Evolutionary conservation across 2,797 vertebrate genomes (phyloP), one percentile per base, ranked within the genome.

Genomic region (Fundulus diaphanus): DNA sequence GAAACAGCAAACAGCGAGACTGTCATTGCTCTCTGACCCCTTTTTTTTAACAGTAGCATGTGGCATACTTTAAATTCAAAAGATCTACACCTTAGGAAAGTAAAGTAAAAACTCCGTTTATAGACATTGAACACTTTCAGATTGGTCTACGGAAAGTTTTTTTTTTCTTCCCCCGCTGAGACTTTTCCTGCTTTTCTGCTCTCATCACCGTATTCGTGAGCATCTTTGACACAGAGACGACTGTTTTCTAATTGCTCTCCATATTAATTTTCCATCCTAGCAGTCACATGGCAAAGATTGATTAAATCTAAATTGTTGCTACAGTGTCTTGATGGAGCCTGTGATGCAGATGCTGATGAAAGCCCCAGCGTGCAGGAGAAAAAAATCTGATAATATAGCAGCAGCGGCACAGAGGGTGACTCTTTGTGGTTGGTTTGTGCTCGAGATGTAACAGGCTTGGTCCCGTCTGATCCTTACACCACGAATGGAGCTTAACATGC

Each of bases 281-380:
- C 90, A 92, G 92, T 91, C 92, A 85, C 90, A 88, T 89, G 90
- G 90, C 89, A 92, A 92, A 93, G 89, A 90, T 83, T 92, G 92
- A 93, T 93, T 92, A 89, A 89, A 94, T 92, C 91, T 92, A 89
- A 94, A 94, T 91, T 93, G 91, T 88, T 87, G 83, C 89, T 83
- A 88, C 88, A 84, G 89, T 85, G 87, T 86, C 86, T 87, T 88
- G 88, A 92, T 90, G 79, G 87, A 88, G 84, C 76, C 82, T 83
- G 82, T 87, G 90, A 91, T 90, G 87, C 86, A 84, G 82, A 86
- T 83, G 84, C 84, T 82, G 74, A 88, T 80, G 82, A 84, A 85
- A 81, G 75, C 24, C 82, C 83, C 82, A 83, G 59, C 70, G 59
- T 70, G 81, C 68, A 80, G 71, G 65, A 54, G 27, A 66, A 71